Conservation (phyloP, 1,140 invertebrate genomes). For the Drosophila chauvacae region DNA sequence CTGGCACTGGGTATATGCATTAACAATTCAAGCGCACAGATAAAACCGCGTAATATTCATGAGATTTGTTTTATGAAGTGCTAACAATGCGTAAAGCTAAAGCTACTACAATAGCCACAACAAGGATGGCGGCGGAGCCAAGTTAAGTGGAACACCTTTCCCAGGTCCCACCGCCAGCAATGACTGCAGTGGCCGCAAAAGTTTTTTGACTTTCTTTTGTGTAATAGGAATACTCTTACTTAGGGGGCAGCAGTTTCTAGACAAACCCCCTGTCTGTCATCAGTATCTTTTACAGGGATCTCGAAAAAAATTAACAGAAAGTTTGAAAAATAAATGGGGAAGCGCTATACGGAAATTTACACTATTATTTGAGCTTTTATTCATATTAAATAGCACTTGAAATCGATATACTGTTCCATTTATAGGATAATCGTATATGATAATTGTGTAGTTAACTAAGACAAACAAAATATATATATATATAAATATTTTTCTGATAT, state of each 20-base stretch:
- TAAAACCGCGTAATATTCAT: conserved; percentile 77
- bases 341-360: not conserved
- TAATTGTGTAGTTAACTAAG: no score
- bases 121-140: conserved; percentile 13
- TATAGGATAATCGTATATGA: not conserved
- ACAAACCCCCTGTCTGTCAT: no score
- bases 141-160: conserved; percentile 63
- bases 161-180: not conserved
- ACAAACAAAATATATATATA: not conserved
- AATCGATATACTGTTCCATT: not conserved
- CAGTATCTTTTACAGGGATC: not conserved
- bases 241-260: no score
- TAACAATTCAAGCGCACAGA: conserved; percentile 49
- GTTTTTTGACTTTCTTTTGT: conserved; percentile 55
- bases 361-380: not conserved
- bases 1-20: conserved; percentile 29
- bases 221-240: conserved; percentile 13
- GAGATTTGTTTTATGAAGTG: conserved; percentile 80
- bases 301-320: not conserved
- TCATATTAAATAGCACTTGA: not conserved
- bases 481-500: not conserved
- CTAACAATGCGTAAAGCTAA: conserved; percentile 78
- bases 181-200: conserved; percentile 48
- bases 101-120: conserved; percentile 54
- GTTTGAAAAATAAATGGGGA: not conserved